Evolutionary conservation across 1,140 invertebrate species (phyloP).

Genomic region (Drosophila leontia): DNA sequence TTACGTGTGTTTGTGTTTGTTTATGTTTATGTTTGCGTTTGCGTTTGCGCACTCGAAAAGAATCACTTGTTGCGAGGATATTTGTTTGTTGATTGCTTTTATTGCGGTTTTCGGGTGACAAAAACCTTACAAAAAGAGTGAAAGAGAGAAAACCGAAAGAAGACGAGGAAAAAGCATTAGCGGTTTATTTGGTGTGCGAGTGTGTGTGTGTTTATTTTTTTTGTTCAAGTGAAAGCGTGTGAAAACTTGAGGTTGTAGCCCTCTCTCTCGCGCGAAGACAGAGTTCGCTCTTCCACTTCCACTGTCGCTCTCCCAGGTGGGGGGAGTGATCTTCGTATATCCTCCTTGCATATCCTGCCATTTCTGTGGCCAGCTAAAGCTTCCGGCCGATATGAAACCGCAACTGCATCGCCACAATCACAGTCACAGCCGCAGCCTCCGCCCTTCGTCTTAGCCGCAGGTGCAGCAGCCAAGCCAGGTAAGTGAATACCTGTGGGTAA

Average conservation of each 20-base stretch:
- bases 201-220: slow-evolving; percentile 45
- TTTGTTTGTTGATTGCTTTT: slow-evolving; percentile 8
- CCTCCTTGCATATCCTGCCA: slow-evolving; percentile 38
- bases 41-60: slow-evolving; percentile 6
- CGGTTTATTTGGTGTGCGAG: slow-evolving; percentile 30
- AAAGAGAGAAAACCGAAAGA: slow-evolving; percentile 2
- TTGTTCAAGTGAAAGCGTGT: slow-evolving; percentile 77
- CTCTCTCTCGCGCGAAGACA: slow-evolving; percentile 25
- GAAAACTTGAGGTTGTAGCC: slow-evolving; percentile 51
- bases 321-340: slow-evolving; percentile 5
- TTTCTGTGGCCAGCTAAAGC: slow-evolving; percentile 56
- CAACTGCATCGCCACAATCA: slow-evolving; percentile 50
- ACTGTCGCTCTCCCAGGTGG: slow-evolving; percentile 4
- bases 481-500: slow-evolving; percentile 31
- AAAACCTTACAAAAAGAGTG: background rate
- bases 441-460: slow-evolving; percentile 20
- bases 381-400: slow-evolving; percentile 66
- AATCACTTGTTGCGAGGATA: slow-evolving; percentile 28
- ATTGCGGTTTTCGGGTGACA: slow-evolving; percentile 11
- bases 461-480: slow-evolving; percentile 35
- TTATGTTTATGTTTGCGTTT: slow-evolving; percentile 36
- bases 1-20: slow-evolving; percentile 1
- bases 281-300: slow-evolving; percentile 2
- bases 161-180: slow-evolving; percentile 13
- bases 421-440: slow-evolving; percentile 15